These are phyloP conservation scores for Macaca mulatta DNA, from an alignment of 2,113 vertebrate species.

Conservation along the genomic window DNA sequence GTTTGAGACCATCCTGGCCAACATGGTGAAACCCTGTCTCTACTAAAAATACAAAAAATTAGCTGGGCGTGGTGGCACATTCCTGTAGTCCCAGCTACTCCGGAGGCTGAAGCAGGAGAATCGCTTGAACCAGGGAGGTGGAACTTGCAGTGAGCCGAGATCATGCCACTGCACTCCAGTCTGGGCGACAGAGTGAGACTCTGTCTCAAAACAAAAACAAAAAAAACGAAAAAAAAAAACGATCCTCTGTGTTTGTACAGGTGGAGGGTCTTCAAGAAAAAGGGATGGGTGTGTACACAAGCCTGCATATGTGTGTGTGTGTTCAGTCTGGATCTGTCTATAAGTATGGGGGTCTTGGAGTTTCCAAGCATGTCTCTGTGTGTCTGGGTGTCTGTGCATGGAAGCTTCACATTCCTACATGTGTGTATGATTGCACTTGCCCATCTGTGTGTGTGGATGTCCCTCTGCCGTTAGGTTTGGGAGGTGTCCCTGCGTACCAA, in stretches of 20 bases:
- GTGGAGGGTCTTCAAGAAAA: background rate
- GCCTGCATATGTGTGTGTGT: background rate
- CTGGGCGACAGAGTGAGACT: no score
- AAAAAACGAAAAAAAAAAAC: background rate
- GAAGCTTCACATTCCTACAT: background rate
- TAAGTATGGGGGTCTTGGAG: background rate
- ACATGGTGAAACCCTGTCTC: no score
- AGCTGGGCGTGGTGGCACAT: no score
- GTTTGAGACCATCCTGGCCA: no score
- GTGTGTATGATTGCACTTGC: rapidly evolving
- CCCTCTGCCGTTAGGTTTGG: background rate
- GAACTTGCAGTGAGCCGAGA: no score
- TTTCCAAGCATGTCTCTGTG: background rate
- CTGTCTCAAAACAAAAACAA: no score
- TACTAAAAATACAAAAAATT: no score
- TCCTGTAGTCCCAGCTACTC: no score
- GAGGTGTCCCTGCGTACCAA: background rate
- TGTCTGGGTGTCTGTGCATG: background rate
- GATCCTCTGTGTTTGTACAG: constrained; percentile 16
- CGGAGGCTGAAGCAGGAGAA: no score
- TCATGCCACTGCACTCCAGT: no score
- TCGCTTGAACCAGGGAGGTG: no score
- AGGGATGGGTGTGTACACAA: background rate
- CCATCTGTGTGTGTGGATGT: background rate
- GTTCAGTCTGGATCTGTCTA: background rate